phyloP scores from a whole-genome alignment of 2,113 vertebrate species.

The Callithrix jacchus region DNA sequence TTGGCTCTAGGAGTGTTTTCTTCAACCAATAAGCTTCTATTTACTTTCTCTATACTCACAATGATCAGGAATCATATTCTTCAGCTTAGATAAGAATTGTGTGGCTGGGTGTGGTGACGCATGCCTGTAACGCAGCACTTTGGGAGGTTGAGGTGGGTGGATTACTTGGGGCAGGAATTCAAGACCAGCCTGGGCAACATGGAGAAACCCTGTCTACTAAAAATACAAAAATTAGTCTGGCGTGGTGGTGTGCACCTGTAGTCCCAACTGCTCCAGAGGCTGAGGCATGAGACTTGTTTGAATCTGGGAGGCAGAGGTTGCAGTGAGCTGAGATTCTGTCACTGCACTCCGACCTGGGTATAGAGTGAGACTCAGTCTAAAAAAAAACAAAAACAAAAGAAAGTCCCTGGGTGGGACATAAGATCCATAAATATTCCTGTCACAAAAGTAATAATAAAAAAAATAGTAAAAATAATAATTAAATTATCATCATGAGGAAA shows the following conservation, averaged over 20 bases:
- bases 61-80: neutral
- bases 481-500: slow-evolving; percentile 19
- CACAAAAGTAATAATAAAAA: neutral
- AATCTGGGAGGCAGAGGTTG: neutral
- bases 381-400: neutral
- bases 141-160: too few species aligned
- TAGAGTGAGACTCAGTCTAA: too few species aligned
- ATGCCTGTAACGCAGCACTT: neutral
- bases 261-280: neutral
- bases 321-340: neutral
- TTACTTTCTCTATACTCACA: neutral
- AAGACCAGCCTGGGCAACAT: neutral
- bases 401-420: neutral
- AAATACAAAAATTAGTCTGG: too few species aligned
- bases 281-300: too few species aligned
- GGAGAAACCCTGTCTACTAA: too few species aligned
- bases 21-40: neutral
- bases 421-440: neutral
- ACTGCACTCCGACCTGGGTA: neutral
- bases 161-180: neutral
- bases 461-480: neutral
- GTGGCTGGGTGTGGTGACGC: neutral
- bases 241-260: rapidly evolving
- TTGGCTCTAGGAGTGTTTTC: neutral
- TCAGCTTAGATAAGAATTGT: neutral